Conservation (phyloP, 1,140 invertebrate species). For the Drosophila virilis region DNA sequence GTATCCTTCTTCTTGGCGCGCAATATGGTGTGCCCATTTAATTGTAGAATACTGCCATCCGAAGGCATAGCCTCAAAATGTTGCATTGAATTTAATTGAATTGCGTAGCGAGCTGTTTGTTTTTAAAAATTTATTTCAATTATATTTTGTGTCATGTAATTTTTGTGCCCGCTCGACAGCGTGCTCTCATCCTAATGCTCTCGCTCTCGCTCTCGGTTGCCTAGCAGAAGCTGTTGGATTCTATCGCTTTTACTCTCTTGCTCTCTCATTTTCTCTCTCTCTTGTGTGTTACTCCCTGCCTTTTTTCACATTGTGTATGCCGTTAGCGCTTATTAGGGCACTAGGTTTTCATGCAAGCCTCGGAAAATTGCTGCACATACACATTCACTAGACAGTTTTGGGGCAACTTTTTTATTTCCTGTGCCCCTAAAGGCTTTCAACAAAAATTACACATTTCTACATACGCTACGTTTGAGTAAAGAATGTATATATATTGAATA, state of each 20-base stretch:
- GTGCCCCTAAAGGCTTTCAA: constrained; percentile 53
- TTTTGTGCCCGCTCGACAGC: constrained; percentile 5
- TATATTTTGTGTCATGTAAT: constrained; percentile 36
- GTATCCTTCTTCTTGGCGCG: constrained; percentile 54
- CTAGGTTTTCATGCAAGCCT: constrained; percentile 78
- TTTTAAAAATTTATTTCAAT: constrained; percentile 48
- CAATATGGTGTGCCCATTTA: constrained; percentile 53
- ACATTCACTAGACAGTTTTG: constrained; percentile 55
- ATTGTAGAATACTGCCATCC: constrained; percentile 9
- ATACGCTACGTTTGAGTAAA: constrained; percentile 55
- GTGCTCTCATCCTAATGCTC: constrained; percentile 9
- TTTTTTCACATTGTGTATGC: constrained; percentile 15
- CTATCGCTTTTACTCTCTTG: constrained; percentile 4
- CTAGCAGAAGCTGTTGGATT: neutral
- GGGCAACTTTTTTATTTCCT: constrained; percentile 77
- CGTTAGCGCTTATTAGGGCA: constrained; percentile 73
- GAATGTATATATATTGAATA: constrained; percentile 38
- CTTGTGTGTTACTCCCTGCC: constrained; percentile 11
- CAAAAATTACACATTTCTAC: constrained; percentile 27
- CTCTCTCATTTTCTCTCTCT: no score
- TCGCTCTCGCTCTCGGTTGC: constrained; percentile 10
- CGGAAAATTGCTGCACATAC: constrained; percentile 66
- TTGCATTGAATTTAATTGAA: constrained; percentile 32
- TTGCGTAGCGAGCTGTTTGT: constrained; percentile 35
- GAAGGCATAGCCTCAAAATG: constrained; percentile 1